A percentile compares a stretch with the other conserved stretches of the same genome.
phyloP scores from a whole-genome alignment of 2,113 vertebrate species.

The Perca schrenkii region DNA sequence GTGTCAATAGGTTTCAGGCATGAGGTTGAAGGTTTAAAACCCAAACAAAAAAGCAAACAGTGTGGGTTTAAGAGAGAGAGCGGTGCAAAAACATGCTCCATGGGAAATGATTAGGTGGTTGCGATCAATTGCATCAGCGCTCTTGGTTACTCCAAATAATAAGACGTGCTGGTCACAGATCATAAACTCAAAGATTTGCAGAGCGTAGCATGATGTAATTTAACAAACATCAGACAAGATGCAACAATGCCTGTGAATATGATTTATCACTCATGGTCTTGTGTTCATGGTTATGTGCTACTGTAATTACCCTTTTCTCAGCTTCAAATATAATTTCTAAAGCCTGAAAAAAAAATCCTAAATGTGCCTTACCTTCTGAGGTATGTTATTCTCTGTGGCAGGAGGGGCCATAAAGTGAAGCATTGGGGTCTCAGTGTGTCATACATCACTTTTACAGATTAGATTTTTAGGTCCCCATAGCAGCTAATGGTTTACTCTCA shows the following conservation, averaged over 20 bases:
- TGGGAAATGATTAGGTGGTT: conserved; percentile 56
- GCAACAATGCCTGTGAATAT: conserved; percentile 44
- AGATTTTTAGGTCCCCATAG: conserved; percentile 27
- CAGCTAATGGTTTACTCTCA: conserved; percentile 35
- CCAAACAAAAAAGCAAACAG: conserved; percentile 29
- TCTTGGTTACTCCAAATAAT: conserved; percentile 50
- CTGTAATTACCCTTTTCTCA: conserved; percentile 41
- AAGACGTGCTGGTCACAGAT: conserved; percentile 47
- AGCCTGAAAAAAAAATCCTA: conserved; percentile 17
- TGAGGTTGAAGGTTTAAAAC: conserved; percentile 31
- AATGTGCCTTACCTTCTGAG: conserved; percentile 35
- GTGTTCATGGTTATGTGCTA: conserved; percentile 23
- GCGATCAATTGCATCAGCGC: conserved; percentile 68
- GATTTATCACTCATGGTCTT: conserved; percentile 44
- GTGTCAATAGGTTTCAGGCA: conserved; percentile 14
- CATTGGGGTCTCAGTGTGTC: conserved; percentile 33
- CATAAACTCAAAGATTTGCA: conserved; percentile 47
- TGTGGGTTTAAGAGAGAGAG: conserved; percentile 24
- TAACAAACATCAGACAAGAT: conserved; percentile 49
- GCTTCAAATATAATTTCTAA: conserved; percentile 25
- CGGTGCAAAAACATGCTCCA: conserved; percentile 27
- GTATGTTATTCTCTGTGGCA: conserved; percentile 30
- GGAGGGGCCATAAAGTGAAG: conserved; percentile 29
- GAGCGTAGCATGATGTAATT: conserved; percentile 40
- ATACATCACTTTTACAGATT: conserved; percentile 51